Evolutionary conservation across 2,888 invertebrate genomes (phyloP), one percentile per base, ranked within the genome.

Genomic region (Agrotis exclamationis): DNA sequence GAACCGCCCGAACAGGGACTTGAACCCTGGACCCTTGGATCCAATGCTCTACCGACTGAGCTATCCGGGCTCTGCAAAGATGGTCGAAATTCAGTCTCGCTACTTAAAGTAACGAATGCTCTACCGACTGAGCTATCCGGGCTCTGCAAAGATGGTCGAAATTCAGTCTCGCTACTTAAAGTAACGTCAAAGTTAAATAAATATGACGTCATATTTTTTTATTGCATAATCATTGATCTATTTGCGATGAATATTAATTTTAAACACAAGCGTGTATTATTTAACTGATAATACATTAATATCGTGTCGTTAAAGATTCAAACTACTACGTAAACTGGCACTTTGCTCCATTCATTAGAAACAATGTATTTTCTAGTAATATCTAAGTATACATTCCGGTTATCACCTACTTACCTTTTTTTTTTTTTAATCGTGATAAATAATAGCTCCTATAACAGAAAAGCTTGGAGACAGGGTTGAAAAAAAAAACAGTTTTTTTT

Each of bases 51-150:
- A 96, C 96, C 96, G 96, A 96, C 96, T 96, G 96, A 96, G 96
- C 96, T 96, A 96, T 96, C 96, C 96, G 96, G 96, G 96, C 96
- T 90, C 80, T 74, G 88, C 13, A 0, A 0, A 0, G 0, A 0
- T 0, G 0, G 0, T 0, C 0, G 74, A 85, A 85, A 84, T 86
- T 62, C n/a, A n/a, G n/a, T n/a, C n/a, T n/a, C n/a, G n/a, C n/a
- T n/a, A n/a, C n/a, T n/a, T n/a, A n/a, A n/a, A n/a, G n/a, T n/a
- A n/a, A n/a, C n/a, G n/a, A 96, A 96, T 96, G 96, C 96, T 96
- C 96, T 96, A 96, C 96, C 96, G 96, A 96, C 96, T 96, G 96
- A 96, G 96, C 96, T 96, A 96, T 96, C 96, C 96, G 96, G 96
- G 96, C 96, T 90, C 80, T 74, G 88, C 13, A 0, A 0, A 0